phyloP scores from a whole-genome alignment of 92 coral and sea anemone species.

The Phenganax stokvisi region DNA sequence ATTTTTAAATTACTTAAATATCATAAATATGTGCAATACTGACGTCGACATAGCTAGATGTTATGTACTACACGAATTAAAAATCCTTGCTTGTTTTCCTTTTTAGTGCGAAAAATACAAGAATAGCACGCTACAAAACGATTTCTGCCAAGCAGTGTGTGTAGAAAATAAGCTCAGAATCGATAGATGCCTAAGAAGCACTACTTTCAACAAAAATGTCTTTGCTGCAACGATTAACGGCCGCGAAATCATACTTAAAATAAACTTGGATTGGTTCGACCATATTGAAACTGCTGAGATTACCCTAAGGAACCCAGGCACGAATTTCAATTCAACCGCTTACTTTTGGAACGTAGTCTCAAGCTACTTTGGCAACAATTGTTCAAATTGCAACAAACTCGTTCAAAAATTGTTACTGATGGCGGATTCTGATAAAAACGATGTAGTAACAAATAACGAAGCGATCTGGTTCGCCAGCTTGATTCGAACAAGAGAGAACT shows the following conservation, averaged over 20 bases:
- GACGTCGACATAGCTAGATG: no score
- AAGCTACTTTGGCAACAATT: slow-evolving; percentile 12
- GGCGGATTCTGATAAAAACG: slow-evolving; percentile 10
- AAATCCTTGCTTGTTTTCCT: no score
- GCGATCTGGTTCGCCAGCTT: not conserved
- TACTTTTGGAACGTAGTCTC: not conserved
- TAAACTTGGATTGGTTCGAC: not conserved
- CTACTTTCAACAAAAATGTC: not conserved
- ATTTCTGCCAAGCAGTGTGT: slow-evolving; percentile 12
- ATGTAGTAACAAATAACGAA: not conserved
- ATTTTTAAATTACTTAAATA: no score
- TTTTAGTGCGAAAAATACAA: slow-evolving; percentile 8
- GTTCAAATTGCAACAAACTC: not conserved
- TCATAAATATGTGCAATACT: no score
- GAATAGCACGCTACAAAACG: not conserved
- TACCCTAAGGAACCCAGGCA: not conserved
- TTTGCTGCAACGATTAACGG: not conserved
- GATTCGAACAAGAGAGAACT: not conserved
- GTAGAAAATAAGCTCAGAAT: not conserved
- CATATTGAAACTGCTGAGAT: not conserved
- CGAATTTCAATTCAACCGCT: not conserved
- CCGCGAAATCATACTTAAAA: not conserved
- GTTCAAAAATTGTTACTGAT: not conserved
- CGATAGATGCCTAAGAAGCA: not conserved
- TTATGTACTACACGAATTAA: no score